phyloP scores from a whole-genome alignment of 2,113 vertebrate species.

The Oenanthe melanoleuca region DNA sequence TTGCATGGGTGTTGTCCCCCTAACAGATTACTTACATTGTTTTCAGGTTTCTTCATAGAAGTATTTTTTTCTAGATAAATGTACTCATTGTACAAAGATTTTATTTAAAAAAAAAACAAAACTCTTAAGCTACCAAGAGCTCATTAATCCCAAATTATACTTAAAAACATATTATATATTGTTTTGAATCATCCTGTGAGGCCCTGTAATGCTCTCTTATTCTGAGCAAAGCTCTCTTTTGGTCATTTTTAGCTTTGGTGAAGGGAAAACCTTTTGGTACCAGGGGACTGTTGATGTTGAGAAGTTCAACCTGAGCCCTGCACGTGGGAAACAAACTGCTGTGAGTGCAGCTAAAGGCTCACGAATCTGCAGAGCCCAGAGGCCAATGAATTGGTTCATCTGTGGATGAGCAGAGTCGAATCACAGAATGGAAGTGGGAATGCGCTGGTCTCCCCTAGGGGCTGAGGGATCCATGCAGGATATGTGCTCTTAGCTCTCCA shows the following conservation, averaged over 20 bases:
- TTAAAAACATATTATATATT: not conserved
- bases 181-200: not conserved
- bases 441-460: accelerated
- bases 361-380: not conserved
- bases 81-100: not conserved
- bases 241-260: not conserved
- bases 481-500: not conserved
- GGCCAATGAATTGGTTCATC: not conserved
- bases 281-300: not conserved
- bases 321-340: not conserved
- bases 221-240: not conserved
- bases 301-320: not conserved
- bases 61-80: not conserved
- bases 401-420: not conserved
- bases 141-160: not conserved
- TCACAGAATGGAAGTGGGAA: not conserved
- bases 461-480: accelerated
- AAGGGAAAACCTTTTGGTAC: not conserved
- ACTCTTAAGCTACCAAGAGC: not conserved
- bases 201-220: not conserved
- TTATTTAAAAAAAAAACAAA: not conserved
- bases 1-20: not conserved
- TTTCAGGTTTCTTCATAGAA: not conserved
- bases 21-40: not conserved
- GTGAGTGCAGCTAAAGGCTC: not conserved